Percentiles rank a stretch among this genome's conserved stretches.
These are phyloP conservation scores for Cydia splendana DNA, from an alignment of 1,140 invertebrate genomes.

Conservation along the genomic window DNA sequence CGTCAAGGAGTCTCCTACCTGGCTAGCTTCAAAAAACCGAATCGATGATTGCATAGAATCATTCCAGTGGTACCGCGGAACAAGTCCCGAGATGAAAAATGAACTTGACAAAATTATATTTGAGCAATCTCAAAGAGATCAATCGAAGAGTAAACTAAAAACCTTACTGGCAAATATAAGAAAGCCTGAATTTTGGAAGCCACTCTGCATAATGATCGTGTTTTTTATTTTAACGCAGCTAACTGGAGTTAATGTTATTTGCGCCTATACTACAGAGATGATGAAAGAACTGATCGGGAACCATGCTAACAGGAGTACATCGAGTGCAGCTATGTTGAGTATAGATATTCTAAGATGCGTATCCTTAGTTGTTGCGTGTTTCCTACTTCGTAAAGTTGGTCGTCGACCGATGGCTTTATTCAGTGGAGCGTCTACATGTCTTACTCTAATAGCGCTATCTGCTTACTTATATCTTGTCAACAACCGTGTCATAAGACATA, in stretches of 20 bases:
- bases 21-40: conserved; percentile 81
- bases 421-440: conserved; percentile 80
- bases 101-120: conserved; percentile 78
- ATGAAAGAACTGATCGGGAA: conserved; percentile 79
- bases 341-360: conserved; percentile 85
- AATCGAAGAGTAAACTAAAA: conserved; percentile 57
- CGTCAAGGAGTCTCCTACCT: conserved; percentile 87
- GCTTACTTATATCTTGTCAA: conserved; percentile 70
- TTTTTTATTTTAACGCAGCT: conserved; percentile 83
- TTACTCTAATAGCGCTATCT: conserved; percentile 78
- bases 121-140: conserved; percentile 63
- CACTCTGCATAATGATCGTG: conserved; percentile 80
- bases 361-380: conserved; percentile 80
- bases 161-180: conserved; percentile 63
- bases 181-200: conserved; percentile 81
- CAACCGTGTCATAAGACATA: conserved; percentile 51
- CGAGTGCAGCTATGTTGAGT: conserved; percentile 82
- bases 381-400: conserved; percentile 80
- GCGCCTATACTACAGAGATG: conserved; percentile 86
- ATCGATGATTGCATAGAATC: conserved; percentile 76
- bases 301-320: conserved; percentile 61
- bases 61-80: conserved; percentile 80
- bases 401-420: conserved; percentile 81
- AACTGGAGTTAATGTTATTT: conserved; percentile 85
- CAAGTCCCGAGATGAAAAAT: conserved; percentile 63